Base-by-base conservation (phyloP, 2,797 vertebrate species). In the Urophycis tenuis region DNA sequence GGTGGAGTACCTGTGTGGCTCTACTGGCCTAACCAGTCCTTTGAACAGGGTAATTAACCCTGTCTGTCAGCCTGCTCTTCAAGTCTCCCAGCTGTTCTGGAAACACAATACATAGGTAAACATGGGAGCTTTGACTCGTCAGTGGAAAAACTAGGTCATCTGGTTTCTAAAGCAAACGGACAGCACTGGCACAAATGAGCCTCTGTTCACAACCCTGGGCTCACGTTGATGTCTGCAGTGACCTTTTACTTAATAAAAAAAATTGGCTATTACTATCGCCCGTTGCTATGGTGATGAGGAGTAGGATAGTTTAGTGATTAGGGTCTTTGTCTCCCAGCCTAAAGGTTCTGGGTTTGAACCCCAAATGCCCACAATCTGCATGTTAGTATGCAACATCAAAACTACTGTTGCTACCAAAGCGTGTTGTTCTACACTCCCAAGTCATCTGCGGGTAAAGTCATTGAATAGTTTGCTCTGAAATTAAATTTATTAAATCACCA, bases 111-210 rank as follows among this genome's bases (percentile, higher is more conserved):
- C 22, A 34, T 25, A 35, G 64, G 31, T 77, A 79, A 85, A 81
- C n/a, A 25, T 30, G 77, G 75, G 29, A 67, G 25, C 41, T 35
- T 29, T 71, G 72, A 74, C 72, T 76, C 80, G 31, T 76, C 79
- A 34, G 7, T 79, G 75, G 69, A 39, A 74, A 79, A 86, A 83
- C 29, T 79, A 31, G 80, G 78, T 7, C 83, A 81, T 45, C 64
- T 72, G 77, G 10, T 75, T 75, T 41, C 75, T 32, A 45, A 79
- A 64, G 77, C 2, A 72, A 78, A 78, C 2, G 9, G 73, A 75
- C 75, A 76, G 77, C 31, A 77, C 81, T 80, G 82, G 78, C 73
- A 0, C 45, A 72, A 71, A 73, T 75, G 80, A 25, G 11, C 74
- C 79, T 80, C n/a, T 29, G n/a, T 19, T 19, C 60, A 29, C 25